These are phyloP conservation scores for Sipha flava DNA, from an alignment of 1,140 invertebrate genomes.

Conservation along the genomic window DNA sequence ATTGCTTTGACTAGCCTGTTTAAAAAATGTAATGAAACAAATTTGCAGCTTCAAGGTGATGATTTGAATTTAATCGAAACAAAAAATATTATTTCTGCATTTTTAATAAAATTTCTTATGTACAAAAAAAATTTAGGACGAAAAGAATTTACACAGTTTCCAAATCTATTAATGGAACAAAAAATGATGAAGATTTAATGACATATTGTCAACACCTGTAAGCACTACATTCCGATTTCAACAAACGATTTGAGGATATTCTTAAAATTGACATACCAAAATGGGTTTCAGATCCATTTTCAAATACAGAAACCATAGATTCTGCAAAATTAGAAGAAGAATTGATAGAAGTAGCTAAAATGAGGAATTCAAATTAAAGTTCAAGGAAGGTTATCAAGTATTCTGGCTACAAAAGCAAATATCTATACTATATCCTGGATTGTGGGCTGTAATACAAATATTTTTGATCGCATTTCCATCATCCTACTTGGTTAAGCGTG, in stretches of 20 bases:
- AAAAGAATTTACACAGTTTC: conserved; percentile 1
- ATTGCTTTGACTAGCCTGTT: conserved; percentile 42
- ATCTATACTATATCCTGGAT: conserved; percentile 1
- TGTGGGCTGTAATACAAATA: conserved; percentile 2
- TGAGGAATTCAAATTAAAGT: conserved; percentile 19
- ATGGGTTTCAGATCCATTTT: conserved; percentile 2
- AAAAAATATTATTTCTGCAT: conserved; percentile 27
- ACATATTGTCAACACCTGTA: conserved; percentile 7
- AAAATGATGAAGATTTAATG: background rate
- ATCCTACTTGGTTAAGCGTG: conserved; percentile 20
- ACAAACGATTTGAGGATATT: conserved; percentile 20
- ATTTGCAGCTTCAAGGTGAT: conserved; percentile 35
- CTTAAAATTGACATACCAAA: background rate
- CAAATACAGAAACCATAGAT: background rate
- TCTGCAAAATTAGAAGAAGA: conserved; percentile 21
- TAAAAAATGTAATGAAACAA: conserved; percentile 39
- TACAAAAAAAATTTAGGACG: conserved; percentile 21
- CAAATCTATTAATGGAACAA: background rate
- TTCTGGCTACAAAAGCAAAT: conserved; percentile 24
- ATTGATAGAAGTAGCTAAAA: conserved; percentile 21
- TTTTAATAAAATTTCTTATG: background rate
- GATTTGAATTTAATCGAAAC: conserved; percentile 14
- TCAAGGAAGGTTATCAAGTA: background rate
- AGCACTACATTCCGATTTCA: conserved; percentile 18
- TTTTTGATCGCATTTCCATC: conserved; percentile 12